These are phyloP conservation scores for Meloidogyne chitwoodi DNA, from an alignment of 1,140 invertebrate species.

Conservation along the genomic window DNA sequence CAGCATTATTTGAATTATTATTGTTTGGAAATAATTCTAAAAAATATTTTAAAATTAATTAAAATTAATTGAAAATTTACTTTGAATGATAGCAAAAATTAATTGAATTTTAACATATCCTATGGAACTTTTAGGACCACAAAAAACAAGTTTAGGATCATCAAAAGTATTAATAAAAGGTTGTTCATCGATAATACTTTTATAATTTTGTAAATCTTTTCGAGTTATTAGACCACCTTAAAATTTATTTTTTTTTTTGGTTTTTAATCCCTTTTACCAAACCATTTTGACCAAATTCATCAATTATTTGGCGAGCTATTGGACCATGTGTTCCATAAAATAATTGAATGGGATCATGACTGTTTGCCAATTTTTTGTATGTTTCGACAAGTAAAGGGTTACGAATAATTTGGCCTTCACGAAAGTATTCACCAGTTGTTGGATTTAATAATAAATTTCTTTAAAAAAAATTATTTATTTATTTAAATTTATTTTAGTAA, in stretches of 20 bases:
- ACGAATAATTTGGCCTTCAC: slow-evolving; percentile 62
- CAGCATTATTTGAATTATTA: slow-evolving; percentile 14
- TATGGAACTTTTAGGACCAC: slow-evolving; percentile 41
- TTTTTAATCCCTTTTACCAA: neutral
- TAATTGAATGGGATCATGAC: slow-evolving; percentile 51
- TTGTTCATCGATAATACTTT: slow-evolving; percentile 66
- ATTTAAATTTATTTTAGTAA: neutral
- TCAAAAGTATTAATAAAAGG: slow-evolving; percentile 24
- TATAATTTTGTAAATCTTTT: slow-evolving; percentile 71
- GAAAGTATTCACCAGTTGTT: slow-evolving; percentile 59
- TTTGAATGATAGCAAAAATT: slow-evolving; percentile 39
- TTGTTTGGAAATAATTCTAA: slow-evolving; percentile 44
- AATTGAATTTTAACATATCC: slow-evolving; percentile 49
- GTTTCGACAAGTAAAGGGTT: slow-evolving; percentile 61
- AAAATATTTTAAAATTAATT: slow-evolving; percentile 9
- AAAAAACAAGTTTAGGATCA: slow-evolving; percentile 39
- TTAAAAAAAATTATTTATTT: slow-evolving; percentile 11
- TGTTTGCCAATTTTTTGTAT: slow-evolving; percentile 56
- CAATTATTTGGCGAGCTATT: slow-evolving; percentile 46
- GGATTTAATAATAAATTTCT: slow-evolving; percentile 60
- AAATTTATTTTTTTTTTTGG: neutral
- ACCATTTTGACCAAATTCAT: slow-evolving; percentile 55
- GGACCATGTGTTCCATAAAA: slow-evolving; percentile 59
- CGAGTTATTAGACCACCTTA: slow-evolving; percentile 71
- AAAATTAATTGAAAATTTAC: slow-evolving; percentile 25